Conservation (phyloP, 2,888 invertebrate genomes). For the Caenorhabditis sp. region DNA sequence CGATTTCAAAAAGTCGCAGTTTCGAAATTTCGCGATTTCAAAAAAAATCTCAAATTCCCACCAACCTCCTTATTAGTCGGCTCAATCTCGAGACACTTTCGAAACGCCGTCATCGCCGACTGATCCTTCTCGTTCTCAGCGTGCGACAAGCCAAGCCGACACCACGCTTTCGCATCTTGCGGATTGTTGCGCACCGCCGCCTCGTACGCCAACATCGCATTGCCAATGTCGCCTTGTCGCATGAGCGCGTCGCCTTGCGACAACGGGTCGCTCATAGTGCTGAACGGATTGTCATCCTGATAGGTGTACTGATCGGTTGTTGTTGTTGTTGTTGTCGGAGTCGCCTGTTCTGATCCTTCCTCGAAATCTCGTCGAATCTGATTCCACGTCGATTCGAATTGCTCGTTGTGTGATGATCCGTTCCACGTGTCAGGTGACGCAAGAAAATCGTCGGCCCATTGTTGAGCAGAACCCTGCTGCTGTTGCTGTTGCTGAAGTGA, state of each 20-base stretch:
- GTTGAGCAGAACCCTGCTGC: too few relatives aligned
- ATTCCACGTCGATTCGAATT: slow-evolving; percentile 33
- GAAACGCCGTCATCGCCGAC: slow-evolving; percentile 88
- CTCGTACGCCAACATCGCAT: slow-evolving; percentile 94
- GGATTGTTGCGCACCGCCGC: slow-evolving; percentile 79
- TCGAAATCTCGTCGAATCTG: slow-evolving; percentile 31
- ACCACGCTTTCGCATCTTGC: slow-evolving; percentile 77
- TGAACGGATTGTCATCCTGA: slow-evolving; percentile 48
- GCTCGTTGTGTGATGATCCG: slow-evolving; percentile 16
- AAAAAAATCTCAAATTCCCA: too few relatives aligned
- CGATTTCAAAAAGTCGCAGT: too few relatives aligned
- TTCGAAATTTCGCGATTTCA: not conserved
- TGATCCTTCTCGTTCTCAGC: slow-evolving; percentile 98
- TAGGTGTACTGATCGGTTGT: not conserved
- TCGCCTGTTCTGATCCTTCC: slow-evolving; percentile 5
- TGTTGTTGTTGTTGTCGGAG: not conserved
- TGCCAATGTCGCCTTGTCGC: slow-evolving; percentile 86
- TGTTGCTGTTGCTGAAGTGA: slow-evolving; percentile 12
- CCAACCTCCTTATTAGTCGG: slow-evolving; percentile 56
- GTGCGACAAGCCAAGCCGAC: slow-evolving; percentile 82
- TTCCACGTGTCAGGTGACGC: slow-evolving; percentile 6
- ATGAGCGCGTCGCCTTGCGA: slow-evolving; percentile 71
- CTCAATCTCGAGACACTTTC: slow-evolving; percentile 74
- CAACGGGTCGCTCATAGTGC: slow-evolving; percentile 37
- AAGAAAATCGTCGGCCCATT: slow-evolving; percentile 32